These are phyloP conservation scores for Desmophyllum pertusum DNA, from an alignment of 92 coral and sea anemone genomes.

Conservation along the genomic window DNA sequence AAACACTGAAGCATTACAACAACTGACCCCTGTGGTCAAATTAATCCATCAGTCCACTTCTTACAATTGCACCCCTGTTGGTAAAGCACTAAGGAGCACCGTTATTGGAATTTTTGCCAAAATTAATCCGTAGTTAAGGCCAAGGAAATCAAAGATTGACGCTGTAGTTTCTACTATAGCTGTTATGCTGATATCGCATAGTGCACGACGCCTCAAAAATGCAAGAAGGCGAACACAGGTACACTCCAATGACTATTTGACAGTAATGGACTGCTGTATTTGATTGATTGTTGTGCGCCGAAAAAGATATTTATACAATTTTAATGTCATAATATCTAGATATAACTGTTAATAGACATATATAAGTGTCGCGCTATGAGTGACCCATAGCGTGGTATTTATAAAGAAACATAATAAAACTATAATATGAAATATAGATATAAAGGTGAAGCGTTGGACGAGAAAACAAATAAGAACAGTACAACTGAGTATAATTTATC, in stretches of 20 bases:
- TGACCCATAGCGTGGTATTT: constrained; percentile 10
- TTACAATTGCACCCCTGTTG: constrained; percentile 66
- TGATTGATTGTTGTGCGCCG: not conserved
- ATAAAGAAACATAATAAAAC: constrained; percentile 21
- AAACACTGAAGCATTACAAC: constrained; percentile 51
- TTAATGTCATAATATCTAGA: constrained; percentile 5
- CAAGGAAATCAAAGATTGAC: constrained; percentile 2
- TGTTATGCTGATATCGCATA: not conserved
- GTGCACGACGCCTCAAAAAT: not conserved
- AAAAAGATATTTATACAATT: constrained; percentile 17
- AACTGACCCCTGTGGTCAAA: constrained; percentile 50
- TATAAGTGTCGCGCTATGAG: constrained; percentile 11
- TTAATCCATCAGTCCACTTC: constrained; percentile 23
- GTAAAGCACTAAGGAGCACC: constrained; percentile 38
- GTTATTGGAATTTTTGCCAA: constrained; percentile 59
- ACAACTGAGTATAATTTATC: not conserved
- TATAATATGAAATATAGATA: too few relatives aligned
- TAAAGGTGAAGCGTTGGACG: not conserved
- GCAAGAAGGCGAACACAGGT: not conserved
- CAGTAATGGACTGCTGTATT: too few relatives aligned
- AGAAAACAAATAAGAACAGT: not conserved
- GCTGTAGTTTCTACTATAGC: not conserved
- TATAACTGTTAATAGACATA: constrained; percentile 19
- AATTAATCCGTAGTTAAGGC: not conserved
- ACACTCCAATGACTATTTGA: not conserved